phyloP scores from a whole-genome alignment of 1,140 invertebrate genomes.

The Bombyx mandarina region DNA sequence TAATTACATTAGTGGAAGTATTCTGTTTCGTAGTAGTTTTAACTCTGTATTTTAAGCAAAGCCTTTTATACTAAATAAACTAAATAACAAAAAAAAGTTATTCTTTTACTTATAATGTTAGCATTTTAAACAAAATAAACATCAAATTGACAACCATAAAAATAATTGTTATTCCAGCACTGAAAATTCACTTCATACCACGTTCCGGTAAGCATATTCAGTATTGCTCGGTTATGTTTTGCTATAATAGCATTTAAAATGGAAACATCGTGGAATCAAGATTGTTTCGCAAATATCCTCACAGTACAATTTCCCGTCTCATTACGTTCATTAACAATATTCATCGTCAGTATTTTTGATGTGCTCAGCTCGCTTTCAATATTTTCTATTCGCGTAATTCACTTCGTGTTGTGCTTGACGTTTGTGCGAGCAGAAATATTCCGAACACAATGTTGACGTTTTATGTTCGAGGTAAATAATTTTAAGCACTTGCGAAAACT shows the following conservation, averaged over 20 bases:
- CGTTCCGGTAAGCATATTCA: no score
- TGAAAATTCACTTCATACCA: no score
- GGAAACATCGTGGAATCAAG: conserved; percentile 38
- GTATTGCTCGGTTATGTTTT: neutral
- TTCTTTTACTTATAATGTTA: no score
- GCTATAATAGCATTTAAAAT: conserved; percentile 49
- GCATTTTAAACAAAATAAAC: no score
- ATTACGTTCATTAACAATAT: conserved; percentile 66
- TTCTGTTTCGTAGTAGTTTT: no score
- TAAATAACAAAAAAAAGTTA: no score
- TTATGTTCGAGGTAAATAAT: conserved; percentile 64
- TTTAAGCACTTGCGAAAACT: conserved; percentile 65
- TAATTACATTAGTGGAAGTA: conserved; percentile 10
- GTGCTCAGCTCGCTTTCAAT: conserved; percentile 54
- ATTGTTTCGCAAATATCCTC: conserved; percentile 42
- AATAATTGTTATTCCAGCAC: no score
- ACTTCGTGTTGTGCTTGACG: conserved; percentile 45
- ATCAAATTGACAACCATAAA: no score
- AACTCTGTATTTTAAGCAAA: no score
- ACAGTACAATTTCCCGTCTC: conserved; percentile 49
- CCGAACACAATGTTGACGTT: conserved; percentile 59
- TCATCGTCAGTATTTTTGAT: conserved; percentile 62
- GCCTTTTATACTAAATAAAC: no score
- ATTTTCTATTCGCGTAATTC: conserved; percentile 56
- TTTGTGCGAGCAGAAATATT: conserved; percentile 54